Conservation (phyloP, 2,113 vertebrate species). For the Rhinoderma darwinii region DNA sequence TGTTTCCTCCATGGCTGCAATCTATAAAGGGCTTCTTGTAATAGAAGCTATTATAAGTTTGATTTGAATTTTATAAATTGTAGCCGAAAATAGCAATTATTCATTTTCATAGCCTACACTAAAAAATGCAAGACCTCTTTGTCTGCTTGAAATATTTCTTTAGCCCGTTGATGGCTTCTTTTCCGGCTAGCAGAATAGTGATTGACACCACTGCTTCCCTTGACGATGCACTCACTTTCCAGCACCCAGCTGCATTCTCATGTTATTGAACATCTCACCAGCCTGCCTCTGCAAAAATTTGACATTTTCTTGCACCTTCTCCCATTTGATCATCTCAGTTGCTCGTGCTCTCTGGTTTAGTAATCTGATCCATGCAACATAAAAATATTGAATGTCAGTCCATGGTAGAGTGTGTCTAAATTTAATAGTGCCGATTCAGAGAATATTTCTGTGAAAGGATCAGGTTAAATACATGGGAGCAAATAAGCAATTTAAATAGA, state of each 20-base stretch:
- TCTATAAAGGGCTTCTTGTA: background rate
- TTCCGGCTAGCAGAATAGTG: background rate
- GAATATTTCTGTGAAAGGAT: background rate
- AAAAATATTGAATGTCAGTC: conserved; percentile 27
- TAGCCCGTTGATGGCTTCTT: background rate
- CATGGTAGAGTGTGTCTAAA: conserved; percentile 11
- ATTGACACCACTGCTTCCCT: conserved; percentile 16
- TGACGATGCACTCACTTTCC: background rate
- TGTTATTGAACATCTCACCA: conserved; percentile 4
- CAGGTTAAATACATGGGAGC: conserved; percentile 29
- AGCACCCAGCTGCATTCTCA: background rate
- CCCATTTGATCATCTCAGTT: background rate
- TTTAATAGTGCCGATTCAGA: conserved; percentile 25
- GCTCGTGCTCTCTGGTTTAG: background rate
- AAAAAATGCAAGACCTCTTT: background rate
- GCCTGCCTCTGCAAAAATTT: background rate
- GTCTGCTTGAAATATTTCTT: background rate
- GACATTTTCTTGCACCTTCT: background rate
- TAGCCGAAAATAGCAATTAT: background rate
- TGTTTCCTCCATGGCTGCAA: background rate
- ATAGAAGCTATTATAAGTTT: background rate
- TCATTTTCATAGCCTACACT: background rate
- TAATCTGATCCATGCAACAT: conserved; percentile 28
- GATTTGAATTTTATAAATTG: background rate
- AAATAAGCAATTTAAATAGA: conserved; percentile 28